Conservation (phyloP, 2,113 vertebrate genomes). For the Prionailurus bengalensis region DNA sequence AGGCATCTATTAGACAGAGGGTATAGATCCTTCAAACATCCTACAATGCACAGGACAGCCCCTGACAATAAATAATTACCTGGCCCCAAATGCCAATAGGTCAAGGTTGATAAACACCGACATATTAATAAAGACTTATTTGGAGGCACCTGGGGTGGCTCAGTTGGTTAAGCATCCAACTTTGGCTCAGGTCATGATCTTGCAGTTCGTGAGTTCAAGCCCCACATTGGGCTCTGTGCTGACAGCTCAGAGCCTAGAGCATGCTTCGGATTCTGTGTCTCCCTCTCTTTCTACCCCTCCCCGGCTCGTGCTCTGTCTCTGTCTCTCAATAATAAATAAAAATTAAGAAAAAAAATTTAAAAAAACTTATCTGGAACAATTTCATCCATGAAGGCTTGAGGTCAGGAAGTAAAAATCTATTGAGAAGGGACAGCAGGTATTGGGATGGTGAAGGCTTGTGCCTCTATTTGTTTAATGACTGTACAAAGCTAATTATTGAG, state of each 20-base stretch:
- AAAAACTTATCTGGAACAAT: background rate
- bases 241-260: too few relatives aligned
- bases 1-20: background rate
- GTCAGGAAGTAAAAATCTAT: background rate
- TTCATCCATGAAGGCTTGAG: background rate
- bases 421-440: background rate
- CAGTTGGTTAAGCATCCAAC: too few relatives aligned
- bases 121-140: background rate
- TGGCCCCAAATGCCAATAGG: background rate
- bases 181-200: too few relatives aligned
- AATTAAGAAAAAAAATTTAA: too few relatives aligned
- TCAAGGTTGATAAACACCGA: background rate
- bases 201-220: too few relatives aligned
- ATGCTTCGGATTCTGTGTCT: too few relatives aligned
- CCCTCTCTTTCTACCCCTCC: too few relatives aligned
- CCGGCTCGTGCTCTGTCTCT: too few relatives aligned
- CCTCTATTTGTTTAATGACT: background rate
- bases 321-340: too few relatives aligned
- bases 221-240: too few relatives aligned
- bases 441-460: background rate
- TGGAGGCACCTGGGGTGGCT: background rate
- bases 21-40: background rate
- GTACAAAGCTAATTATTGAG: background rate
- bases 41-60: background rate
- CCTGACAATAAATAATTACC: background rate